A percentile compares a stretch with the other conserved stretches of the same genome.
These are phyloP conservation scores for Datnioides undecimradiatus DNA, from an alignment of 2,113 vertebrate species.

Conservation along the genomic window DNA sequence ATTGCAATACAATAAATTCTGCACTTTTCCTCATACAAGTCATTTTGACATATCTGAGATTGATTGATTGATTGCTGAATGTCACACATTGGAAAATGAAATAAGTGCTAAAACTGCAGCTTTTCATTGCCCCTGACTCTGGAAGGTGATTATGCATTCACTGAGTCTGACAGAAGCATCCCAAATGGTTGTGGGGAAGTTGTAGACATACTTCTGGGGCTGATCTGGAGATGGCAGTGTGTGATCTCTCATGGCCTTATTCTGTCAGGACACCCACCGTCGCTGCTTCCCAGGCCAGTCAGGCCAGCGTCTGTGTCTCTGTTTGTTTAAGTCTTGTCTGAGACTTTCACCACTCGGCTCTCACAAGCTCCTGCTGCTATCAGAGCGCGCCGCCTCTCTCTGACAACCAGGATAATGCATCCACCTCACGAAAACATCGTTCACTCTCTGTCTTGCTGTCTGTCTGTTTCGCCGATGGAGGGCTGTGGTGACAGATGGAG, in stretches of 20 bases:
- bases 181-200: slow-evolving; percentile 5
- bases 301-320: slow-evolving; percentile 66
- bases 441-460: slow-evolving; percentile 7
- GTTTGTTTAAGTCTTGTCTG: slow-evolving; percentile 84
- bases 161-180: not conserved
- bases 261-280: slow-evolving; percentile 24
- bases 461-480: not conserved
- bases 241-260: slow-evolving; percentile 51
- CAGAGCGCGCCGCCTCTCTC: slow-evolving; percentile 11
- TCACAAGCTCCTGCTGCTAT: slow-evolving; percentile 47
- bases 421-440: not conserved
- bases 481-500: slow-evolving; percentile 40
- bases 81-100: slow-evolving; percentile 56
- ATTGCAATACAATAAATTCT: slow-evolving; percentile 28
- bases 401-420: not conserved
- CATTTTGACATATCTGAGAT: slow-evolving; percentile 33
- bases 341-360: slow-evolving; percentile 77
- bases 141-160: slow-evolving; percentile 24
- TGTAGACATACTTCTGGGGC: slow-evolving; percentile 6
- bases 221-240: slow-evolving; percentile 62
- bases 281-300: slow-evolving; percentile 17
- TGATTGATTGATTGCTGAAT: slow-evolving; percentile 46
- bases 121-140: slow-evolving; percentile 28
- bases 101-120: slow-evolving; percentile 58
- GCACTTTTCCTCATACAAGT: slow-evolving; percentile 42